A percentile compares a stretch with the other conserved stretches of the same genome.
phyloP scores from a whole-genome alignment of 2,113 vertebrate genomes.

The Lepus timidus region DNA sequence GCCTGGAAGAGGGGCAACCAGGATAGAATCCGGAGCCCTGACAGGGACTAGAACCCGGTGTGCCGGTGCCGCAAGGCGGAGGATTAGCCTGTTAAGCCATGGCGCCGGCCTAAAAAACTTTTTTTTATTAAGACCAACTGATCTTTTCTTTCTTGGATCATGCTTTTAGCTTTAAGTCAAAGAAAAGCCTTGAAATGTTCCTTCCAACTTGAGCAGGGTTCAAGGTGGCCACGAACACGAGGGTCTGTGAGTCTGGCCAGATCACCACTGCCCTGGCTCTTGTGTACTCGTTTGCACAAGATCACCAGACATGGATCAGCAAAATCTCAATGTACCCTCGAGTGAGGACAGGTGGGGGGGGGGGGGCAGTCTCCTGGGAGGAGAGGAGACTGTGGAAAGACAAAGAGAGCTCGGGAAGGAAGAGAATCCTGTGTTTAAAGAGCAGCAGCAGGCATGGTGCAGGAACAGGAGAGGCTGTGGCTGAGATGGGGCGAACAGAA shows the following conservation, averaged over 20 bases:
- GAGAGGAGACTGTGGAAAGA: neutral
- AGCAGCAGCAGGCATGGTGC: neutral
- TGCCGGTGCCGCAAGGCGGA: too few relatives aligned
- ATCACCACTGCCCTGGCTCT: neutral
- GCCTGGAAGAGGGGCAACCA: too few relatives aligned
- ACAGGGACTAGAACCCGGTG: too few relatives aligned
- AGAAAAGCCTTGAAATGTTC: neutral
- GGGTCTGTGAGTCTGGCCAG: neutral
- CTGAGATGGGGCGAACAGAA: neutral
- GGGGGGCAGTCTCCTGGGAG: neutral
- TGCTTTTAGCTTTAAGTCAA: neutral
- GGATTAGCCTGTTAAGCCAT: too few relatives aligned
- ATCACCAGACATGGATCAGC: too few relatives aligned
- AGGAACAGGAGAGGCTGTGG: neutral
- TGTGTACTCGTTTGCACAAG: neutral
- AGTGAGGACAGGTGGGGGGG: neutral
- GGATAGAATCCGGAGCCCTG: too few relatives aligned
- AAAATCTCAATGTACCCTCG: neutral
- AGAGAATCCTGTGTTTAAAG: neutral
- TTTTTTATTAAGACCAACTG: too few relatives aligned
- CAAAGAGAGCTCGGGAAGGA: neutral
- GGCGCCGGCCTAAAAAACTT: too few relatives aligned
- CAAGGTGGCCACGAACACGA: neutral
- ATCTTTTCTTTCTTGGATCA: neutral
- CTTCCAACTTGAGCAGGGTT: neutral